Evolutionary conservation across 2,113 vertebrate genomes (phyloP).

Genomic region (Asarcornis scutulata): DNA sequence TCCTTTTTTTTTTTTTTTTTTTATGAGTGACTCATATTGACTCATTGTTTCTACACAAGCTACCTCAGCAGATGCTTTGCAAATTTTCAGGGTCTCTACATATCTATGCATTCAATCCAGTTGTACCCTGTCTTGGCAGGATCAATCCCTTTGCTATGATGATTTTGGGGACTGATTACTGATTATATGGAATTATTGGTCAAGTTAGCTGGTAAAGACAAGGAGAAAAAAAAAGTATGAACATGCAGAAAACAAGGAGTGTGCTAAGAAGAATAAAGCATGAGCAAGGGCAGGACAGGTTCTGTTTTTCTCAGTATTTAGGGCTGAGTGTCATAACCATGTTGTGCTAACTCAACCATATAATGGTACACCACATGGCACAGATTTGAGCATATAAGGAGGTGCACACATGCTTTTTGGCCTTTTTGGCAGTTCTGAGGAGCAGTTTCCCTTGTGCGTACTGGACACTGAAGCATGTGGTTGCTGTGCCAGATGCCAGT

Average conservation of each 20-base stretch:
- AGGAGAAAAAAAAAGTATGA: not conserved
- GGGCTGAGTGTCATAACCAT: not conserved
- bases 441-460: not conserved
- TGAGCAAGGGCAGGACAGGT: not conserved
- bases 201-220: not conserved
- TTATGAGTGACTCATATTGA: not conserved
- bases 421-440: not conserved
- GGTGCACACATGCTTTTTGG: not conserved
- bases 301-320: rapidly evolving
- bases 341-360: rapidly evolving
- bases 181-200: not conserved
- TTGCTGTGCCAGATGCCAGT: not conserved
- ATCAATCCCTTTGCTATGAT: not conserved
- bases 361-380: not conserved
- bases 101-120: not conserved
- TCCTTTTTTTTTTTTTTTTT: not conserved
- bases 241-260: not conserved
- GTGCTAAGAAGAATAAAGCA: not conserved
- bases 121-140: not conserved
- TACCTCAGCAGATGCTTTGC: not conserved
- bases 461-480: too few relatives aligned
- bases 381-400: rapidly evolving
- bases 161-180: not conserved
- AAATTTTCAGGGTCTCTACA: not conserved
- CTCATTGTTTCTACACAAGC: not conserved